Evolutionary conservation across 92 coral and sea anemone genomes (phyloP).

Genomic region (Heteractis magnifica): DNA sequence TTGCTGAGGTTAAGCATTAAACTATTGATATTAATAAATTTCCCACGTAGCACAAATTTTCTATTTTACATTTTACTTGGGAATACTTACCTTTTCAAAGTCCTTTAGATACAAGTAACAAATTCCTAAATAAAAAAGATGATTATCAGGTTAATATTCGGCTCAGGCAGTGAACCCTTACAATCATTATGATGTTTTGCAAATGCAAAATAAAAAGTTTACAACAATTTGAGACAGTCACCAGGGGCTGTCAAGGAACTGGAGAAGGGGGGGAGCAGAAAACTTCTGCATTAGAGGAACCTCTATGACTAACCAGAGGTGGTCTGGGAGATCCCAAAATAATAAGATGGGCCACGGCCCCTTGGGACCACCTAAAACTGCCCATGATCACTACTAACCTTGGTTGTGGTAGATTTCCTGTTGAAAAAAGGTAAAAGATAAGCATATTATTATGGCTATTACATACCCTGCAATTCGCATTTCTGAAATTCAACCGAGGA

Average conservation of each 20-base stretch:
- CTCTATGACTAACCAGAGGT: too few species aligned
- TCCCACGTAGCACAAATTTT: too few species aligned
- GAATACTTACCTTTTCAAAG: slow-evolving; percentile 78
- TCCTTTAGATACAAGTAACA: slow-evolving; percentile 92
- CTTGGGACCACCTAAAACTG: not conserved
- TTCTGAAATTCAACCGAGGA: too few species aligned
- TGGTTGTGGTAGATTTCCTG: slow-evolving; percentile 99
- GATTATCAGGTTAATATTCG: not conserved
- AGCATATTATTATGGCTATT: not conserved
- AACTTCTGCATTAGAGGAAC: not conserved
- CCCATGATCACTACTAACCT: slow-evolving; percentile 44
- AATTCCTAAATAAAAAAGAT: slow-evolving; percentile 53
- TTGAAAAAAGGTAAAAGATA: slow-evolving; percentile 7
- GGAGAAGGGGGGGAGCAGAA: too few species aligned
- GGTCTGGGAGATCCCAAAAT: not conserved
- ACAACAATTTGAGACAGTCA: too few species aligned
- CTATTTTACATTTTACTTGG: not conserved
- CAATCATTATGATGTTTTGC: too few species aligned
- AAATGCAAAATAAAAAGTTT: too few species aligned
- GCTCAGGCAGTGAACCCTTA: not conserved
- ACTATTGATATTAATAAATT: too few species aligned
- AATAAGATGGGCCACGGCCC: too few species aligned
- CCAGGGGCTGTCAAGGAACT: too few species aligned
- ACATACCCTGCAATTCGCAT: too few species aligned
- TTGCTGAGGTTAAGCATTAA: too few species aligned